Evolutionary conservation across 2,888 invertebrate species (phyloP), one percentile per base, ranked within the genome.

Genomic region (Diaprepes abbreviatus): DNA sequence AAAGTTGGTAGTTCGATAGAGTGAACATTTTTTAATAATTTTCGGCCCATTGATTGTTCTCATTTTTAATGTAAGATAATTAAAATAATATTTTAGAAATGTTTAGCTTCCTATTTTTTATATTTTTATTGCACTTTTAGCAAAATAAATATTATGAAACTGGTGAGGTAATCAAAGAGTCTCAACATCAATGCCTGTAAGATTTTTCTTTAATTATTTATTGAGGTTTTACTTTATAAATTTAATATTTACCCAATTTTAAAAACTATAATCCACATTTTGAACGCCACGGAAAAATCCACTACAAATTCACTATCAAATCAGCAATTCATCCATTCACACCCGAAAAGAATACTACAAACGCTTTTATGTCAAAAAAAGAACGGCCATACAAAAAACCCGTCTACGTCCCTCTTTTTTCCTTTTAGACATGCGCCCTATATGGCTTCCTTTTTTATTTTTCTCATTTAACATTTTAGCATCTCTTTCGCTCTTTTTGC

Each of bases 371-470:
- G 55, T 59, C 70, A 65, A 70, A 70, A 70, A 64, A 55, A 21
- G 45, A 24, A 6, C 19, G 21, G 10, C 16, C 31, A 48, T 38
- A 24, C 59, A 62, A 67, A 67, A 67, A 68, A 35, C 21, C 33
- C 19, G 28, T 36, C 38, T 3, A 62, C 24, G 50, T 64, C 33
- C 31, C 72, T 52, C 64, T 40, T 71, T 64, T 72, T 72, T 69
- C 57, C 28, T 36, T 17, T 6, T 68, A 52, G 71, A 77, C 77
- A 79, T 79, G 79, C 78, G 79, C 79, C 77, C 79, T 78, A 71
- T 74, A 76, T 74, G 74, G 76, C 71, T 70, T 73, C 74, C 77
- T 77, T 75, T 79, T 79, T 78, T 75, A 78, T 78, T 79, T 79
- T 79, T 78, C 75, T 71, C 74, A 59, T 74, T 76, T 76, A 73